Conservation (phyloP, 1,140 invertebrate genomes). For the Sinella curviseta region DNA sequence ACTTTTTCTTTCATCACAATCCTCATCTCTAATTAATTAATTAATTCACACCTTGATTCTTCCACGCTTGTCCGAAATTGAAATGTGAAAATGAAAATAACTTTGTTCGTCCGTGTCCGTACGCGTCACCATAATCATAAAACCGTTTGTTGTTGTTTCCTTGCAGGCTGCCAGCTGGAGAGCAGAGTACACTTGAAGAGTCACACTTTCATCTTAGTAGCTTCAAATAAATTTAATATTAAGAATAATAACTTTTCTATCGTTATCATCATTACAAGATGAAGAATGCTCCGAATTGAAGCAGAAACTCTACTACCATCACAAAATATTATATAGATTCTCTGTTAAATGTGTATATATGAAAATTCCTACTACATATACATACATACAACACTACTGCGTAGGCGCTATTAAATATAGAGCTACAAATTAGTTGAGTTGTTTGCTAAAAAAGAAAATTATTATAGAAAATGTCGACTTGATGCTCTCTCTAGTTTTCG, state of each 20-base stretch:
- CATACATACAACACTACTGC: neutral
- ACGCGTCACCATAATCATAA: too few species aligned
- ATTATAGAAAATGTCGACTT: neutral
- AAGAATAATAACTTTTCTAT: slow-evolving; percentile 15
- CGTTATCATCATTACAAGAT: neutral
- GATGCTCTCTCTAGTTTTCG: neutral
- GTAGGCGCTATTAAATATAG: neutral
- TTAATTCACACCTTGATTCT: neutral
- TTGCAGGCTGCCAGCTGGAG: slow-evolving; percentile 7
- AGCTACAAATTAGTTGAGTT: neutral
- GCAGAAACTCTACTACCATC: too few species aligned
- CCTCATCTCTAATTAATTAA: neutral
- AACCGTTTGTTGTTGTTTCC: neutral
- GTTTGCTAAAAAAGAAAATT: neutral
- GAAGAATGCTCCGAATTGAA: neutral
- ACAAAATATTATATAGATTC: neutral
- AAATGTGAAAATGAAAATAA: too few species aligned
- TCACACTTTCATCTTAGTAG: slow-evolving; percentile 1
- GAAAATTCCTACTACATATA: neutral
- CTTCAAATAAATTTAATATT: neutral
- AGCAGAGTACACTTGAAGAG: slow-evolving; percentile 22
- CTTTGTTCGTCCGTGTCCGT: too few species aligned
- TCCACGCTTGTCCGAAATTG: too few species aligned
- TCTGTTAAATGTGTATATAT: neutral
- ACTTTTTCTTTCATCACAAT: slow-evolving; percentile 1